Conservation (phyloP, 2,888 invertebrate genomes). For the Lepeophtheirus nordmannii region DNA sequence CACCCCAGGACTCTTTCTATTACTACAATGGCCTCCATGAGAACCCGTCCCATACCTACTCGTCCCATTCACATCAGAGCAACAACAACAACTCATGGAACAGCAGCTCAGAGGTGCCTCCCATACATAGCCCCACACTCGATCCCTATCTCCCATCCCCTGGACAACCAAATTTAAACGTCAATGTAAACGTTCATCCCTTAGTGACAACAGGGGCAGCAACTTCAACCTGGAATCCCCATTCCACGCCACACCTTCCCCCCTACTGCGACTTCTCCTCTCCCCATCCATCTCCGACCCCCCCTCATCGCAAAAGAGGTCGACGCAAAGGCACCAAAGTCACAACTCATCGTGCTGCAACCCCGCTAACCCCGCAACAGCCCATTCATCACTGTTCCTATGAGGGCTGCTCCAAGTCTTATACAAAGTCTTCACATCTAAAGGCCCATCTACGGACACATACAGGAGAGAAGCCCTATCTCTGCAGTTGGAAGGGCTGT, state of each 20-base stretch:
- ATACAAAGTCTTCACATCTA: slow-evolving; percentile 44
- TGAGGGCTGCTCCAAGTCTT: slow-evolving; percentile 40
- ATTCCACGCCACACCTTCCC: not conserved
- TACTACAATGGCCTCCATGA: too few relatives aligned
- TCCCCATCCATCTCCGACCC: not conserved
- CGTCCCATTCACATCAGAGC: too few relatives aligned
- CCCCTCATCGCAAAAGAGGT: not conserved
- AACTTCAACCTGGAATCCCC: too few relatives aligned
- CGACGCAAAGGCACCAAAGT: too few relatives aligned
- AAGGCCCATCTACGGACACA: slow-evolving; percentile 46
- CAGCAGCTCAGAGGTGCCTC: too few relatives aligned
- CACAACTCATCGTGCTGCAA: not conserved
- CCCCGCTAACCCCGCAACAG: too few relatives aligned
- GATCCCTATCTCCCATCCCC: too few relatives aligned
- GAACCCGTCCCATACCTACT: too few relatives aligned
- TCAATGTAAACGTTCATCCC: not conserved
- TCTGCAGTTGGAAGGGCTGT: slow-evolving; percentile 46
- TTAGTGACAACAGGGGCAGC: too few relatives aligned
- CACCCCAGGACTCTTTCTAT: too few relatives aligned
- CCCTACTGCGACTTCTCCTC: not conserved
- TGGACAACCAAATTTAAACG: not conserved
- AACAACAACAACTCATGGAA: too few relatives aligned
- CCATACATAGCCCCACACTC: too few relatives aligned
- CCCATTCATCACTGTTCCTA: slow-evolving; percentile 33
- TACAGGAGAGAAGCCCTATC: slow-evolving; percentile 51